These are phyloP conservation scores for Oenanthe melanoleuca DNA, from an alignment of 2,113 vertebrate species.

Conservation along the genomic window DNA sequence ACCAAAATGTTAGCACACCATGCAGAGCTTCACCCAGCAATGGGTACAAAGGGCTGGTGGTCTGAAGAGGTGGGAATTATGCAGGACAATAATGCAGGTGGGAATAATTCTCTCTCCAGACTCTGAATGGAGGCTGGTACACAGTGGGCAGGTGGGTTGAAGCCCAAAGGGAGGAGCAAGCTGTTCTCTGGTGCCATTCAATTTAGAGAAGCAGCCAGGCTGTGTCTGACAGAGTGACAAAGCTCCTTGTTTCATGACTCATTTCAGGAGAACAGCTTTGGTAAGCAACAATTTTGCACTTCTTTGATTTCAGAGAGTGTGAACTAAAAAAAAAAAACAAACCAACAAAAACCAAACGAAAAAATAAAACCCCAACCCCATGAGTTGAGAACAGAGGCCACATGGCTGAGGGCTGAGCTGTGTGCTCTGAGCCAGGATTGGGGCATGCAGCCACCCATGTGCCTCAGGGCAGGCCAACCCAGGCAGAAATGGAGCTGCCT, in stretches of 20 bases:
- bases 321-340: neutral
- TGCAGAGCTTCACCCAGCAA: neutral
- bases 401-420: neutral
- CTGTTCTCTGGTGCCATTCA: neutral
- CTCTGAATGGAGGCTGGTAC: neutral
- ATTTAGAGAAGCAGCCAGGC: neutral
- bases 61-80: neutral
- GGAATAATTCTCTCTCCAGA: neutral
- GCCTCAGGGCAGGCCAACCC: accelerated
- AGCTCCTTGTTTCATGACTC: slow-evolving; percentile 24
- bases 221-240: neutral
- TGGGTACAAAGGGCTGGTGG: neutral
- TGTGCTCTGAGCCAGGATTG: neutral
- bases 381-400: accelerated
- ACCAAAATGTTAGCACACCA: neutral
- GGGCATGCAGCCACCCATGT: accelerated
- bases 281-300: slow-evolving; percentile 10
- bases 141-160: neutral
- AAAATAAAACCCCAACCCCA: too few relatives aligned
- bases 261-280: slow-evolving; percentile 14
- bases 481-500: neutral
- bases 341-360: neutral
- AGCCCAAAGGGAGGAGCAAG: neutral
- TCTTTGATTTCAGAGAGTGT: slow-evolving; percentile 40
- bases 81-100: neutral